Conservation (phyloP, 2,113 vertebrate genomes). For the Apistogramma diplotaenia region DNA sequence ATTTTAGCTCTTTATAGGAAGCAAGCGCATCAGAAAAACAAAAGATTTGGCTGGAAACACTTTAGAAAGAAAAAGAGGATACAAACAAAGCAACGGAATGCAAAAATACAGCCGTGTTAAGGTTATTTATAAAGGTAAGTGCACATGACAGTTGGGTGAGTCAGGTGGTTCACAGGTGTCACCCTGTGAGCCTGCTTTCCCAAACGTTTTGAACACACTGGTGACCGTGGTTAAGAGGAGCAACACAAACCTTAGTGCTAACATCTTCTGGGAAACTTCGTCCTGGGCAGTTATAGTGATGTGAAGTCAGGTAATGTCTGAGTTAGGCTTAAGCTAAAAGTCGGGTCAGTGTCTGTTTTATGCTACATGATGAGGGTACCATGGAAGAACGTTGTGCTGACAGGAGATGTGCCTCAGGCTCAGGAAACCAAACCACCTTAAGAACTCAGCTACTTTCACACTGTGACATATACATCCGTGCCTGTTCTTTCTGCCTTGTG, state of each 20-base stretch:
- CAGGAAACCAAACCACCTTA: conserved; percentile 13
- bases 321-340: background rate
- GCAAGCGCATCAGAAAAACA: background rate
- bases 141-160: conserved; percentile 13
- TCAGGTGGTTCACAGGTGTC: background rate
- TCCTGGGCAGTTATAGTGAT: background rate
- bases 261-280: background rate
- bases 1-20: conserved; percentile 4
- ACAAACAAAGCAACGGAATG: conserved; percentile 13
- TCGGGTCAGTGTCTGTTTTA: background rate
- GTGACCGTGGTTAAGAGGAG: background rate
- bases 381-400: conserved; percentile 26
- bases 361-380: conserved; percentile 37
- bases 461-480: background rate
- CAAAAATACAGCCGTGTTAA: conserved; percentile 17
- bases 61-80: conserved; percentile 16
- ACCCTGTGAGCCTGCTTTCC: background rate
- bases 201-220: background rate
- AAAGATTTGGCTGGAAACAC: conserved; percentile 62
- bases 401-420: conserved; percentile 23
- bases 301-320: background rate
- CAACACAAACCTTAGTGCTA: background rate
- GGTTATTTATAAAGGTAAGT: conserved; percentile 13
- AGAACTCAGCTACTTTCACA: conserved; percentile 29
- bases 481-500: background rate